A percentile compares a stretch with the other conserved stretches of the same genome.
Evolutionary conservation across 2,113 vertebrate genomes (phyloP).

Genomic region (Tinamus guttatus): DNA sequence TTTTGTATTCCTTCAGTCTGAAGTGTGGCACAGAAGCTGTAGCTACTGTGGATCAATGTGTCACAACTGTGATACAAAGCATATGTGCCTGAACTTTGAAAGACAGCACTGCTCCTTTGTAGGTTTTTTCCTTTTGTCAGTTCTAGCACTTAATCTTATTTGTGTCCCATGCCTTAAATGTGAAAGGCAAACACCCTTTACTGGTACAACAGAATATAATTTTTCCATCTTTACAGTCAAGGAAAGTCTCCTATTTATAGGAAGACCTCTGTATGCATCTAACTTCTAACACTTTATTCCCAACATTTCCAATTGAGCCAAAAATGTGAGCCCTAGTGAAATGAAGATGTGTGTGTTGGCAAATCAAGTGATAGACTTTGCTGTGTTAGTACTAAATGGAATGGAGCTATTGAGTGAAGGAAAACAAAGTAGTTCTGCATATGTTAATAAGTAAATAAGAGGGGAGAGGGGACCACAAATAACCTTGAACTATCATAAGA

Average conservation of each 20-base stretch:
- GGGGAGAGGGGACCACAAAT: background rate
- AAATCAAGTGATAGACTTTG: background rate
- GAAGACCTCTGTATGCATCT: background rate
- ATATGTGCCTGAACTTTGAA: background rate
- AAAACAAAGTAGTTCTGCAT: background rate
- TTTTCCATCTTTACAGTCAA: background rate
- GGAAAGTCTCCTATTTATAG: background rate
- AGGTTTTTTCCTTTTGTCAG: accelerated
- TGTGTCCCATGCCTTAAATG: background rate
- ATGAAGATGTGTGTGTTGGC: background rate
- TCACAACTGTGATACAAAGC: background rate
- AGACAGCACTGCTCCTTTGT: background rate
- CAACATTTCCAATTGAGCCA: background rate
- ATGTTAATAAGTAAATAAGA: background rate
- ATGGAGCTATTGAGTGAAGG: background rate
- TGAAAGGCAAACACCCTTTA: background rate
- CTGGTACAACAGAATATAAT: background rate
- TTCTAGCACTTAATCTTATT: background rate
- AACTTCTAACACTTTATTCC: background rate
- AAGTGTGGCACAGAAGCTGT: background rate
- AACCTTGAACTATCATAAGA: background rate
- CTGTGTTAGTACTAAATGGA: background rate
- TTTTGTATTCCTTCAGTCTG: background rate
- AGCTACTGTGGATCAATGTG: background rate
- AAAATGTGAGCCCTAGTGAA: background rate